Evolutionary conservation across 1,140 invertebrate genomes (phyloP).

Genomic region (Armadillidium nasatum): DNA sequence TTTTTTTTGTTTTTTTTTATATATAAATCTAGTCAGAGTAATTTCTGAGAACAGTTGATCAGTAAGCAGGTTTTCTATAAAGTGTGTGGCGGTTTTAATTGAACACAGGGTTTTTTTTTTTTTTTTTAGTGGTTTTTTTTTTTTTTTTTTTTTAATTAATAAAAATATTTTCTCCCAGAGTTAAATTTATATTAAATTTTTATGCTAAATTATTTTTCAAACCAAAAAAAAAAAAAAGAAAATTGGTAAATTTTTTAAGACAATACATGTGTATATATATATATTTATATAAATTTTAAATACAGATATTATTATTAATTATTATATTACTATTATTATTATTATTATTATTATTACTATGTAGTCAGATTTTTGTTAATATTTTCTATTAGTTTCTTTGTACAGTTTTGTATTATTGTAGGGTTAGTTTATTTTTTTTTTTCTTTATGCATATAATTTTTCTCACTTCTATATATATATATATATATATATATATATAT

Average conservation of each 20-base stretch:
- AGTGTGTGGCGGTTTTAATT: neutral
- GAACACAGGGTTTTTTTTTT: neutral
- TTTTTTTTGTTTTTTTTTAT: too few relatives aligned
- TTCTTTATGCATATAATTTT: too few relatives aligned
- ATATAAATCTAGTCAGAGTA: neutral
- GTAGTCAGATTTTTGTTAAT: neutral
- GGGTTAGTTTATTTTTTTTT: neutral
- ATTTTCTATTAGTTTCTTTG: neutral
- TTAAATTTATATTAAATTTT: neutral
- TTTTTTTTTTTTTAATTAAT: too few relatives aligned
- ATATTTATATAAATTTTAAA: neutral
- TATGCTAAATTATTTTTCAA: neutral
- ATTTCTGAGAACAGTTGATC: neutral
- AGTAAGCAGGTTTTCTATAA: too few relatives aligned
- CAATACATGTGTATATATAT: constrained; percentile 1
- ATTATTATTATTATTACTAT: too few relatives aligned
- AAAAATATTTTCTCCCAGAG: too few relatives aligned
- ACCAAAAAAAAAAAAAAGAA: neutral
- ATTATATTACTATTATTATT: neutral
- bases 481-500: too few relatives aligned
- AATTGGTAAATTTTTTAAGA: neutral
- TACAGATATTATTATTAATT: neutral
- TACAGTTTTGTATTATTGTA: neutral
- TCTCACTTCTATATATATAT: too few relatives aligned
- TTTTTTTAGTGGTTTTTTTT: too few relatives aligned